A percentile compares a stretch with the other conserved stretches of the same genome.
phyloP scores from a whole-genome alignment of 2,113 vertebrate genomes.

The Galbula dea region DNA sequence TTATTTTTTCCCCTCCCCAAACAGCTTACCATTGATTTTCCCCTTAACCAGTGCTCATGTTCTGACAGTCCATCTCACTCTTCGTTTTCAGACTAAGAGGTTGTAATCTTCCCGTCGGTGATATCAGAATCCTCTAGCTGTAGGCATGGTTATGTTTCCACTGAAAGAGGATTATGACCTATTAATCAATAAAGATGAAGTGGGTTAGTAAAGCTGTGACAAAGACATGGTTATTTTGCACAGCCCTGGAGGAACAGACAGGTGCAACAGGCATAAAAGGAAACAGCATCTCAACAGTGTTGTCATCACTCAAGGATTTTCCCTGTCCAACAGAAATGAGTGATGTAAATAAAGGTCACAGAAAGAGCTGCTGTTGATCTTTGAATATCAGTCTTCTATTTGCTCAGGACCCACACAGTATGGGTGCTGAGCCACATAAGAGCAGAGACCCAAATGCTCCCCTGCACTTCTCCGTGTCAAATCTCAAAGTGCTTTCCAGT shows the following conservation, averaged over 20 bases:
- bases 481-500: background rate
- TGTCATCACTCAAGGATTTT: background rate
- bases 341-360: background rate
- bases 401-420: rapidly evolving
- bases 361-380: background rate
- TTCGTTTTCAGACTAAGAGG: background rate
- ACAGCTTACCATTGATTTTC: conserved; percentile 43
- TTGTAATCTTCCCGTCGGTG: background rate
- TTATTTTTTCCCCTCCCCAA: background rate
- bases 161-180: conserved; percentile 43
- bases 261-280: background rate
- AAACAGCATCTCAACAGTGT: background rate
- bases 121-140: conserved; percentile 14
- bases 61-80: background rate
- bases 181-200: conserved; percentile 49
- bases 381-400: background rate
- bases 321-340: background rate
- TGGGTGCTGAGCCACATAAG: rapidly evolving
- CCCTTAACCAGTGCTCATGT: conserved; percentile 17
- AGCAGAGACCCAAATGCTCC: background rate
- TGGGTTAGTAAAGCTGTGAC: background rate
- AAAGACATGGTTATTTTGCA: background rate
- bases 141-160: conserved; percentile 11
- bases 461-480: background rate
- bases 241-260: background rate